Conservation (phyloP, 2,888 invertebrate species). For the Xiphydria camelus region DNA sequence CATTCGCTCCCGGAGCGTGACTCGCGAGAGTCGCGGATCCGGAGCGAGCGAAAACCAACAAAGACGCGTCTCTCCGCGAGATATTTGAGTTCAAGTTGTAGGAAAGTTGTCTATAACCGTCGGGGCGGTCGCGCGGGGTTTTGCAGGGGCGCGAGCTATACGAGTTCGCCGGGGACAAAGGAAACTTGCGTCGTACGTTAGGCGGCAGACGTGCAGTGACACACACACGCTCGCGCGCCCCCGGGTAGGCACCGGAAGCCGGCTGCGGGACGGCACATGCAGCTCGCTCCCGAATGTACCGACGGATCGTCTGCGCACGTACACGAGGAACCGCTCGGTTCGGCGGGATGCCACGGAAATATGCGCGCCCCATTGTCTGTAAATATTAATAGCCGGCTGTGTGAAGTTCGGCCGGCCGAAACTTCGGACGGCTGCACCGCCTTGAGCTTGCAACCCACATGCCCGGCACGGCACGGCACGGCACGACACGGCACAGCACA, state of each 20-base stretch:
- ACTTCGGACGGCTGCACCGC: constrained; percentile 26
- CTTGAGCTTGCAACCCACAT: constrained; percentile 19
- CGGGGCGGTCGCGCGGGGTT: constrained; percentile 23
- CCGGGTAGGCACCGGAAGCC: constrained; percentile 14
- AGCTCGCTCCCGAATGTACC: constrained; percentile 13
- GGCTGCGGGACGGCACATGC: no score
- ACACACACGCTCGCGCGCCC: constrained; percentile 25
- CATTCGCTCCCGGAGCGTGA: no score
- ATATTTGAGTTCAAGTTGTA: not conserved
- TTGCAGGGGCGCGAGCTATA: constrained; percentile 20
- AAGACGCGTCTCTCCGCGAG: no score
- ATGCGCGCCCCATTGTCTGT: constrained; percentile 45
- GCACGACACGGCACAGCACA: no score
- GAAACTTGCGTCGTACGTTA: constrained; percentile 51
- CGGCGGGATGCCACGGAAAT: constrained; percentile 35
- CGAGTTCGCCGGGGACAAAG: constrained; percentile 43
- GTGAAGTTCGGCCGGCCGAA: no score
- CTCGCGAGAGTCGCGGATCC: no score
- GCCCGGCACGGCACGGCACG: constrained; percentile 11
- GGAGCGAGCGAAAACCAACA: no score
- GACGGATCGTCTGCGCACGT: no score
- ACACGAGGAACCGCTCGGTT: constrained; percentile 11
- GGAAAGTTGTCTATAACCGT: constrained; percentile 9
- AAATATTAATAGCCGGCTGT: constrained; percentile 48
- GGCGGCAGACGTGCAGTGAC: constrained; percentile 43